Percentiles rank a stretch among this genome's conserved stretches.
Evolutionary conservation across 2,797 vertebrate species (phyloP).

Genomic region (Todus mexicanus): DNA sequence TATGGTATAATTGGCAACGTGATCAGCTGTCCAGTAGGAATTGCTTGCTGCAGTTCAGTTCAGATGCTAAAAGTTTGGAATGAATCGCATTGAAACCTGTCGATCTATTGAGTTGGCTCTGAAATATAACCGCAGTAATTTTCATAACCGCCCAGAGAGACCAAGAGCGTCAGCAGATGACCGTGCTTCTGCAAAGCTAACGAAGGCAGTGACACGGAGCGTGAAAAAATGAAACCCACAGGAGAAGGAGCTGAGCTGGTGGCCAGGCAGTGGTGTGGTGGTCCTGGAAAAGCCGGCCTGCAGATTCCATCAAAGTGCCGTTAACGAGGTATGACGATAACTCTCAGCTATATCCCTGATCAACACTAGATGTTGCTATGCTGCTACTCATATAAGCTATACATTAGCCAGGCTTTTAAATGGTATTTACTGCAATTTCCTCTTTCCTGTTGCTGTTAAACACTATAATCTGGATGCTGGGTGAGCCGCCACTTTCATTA

Average conservation of each 20-base stretch:
- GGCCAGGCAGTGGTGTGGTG: background rate
- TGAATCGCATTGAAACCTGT: background rate
- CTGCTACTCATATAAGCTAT: constrained; percentile 62
- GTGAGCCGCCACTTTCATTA: background rate
- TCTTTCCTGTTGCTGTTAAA: background rate
- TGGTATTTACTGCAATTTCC: background rate
- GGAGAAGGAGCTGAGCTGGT: background rate
- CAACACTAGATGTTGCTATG: constrained; percentile 77
- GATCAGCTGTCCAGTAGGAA: background rate
- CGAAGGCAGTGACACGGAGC: accelerated
- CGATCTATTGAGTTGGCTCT: background rate
- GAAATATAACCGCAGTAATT: background rate
- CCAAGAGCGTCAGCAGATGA: background rate
- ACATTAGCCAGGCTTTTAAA: background rate
- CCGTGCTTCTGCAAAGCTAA: background rate
- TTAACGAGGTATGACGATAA: background rate
- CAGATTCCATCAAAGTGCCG: background rate
- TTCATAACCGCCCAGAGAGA: background rate
- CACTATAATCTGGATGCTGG: background rate
- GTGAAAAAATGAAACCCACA: accelerated
- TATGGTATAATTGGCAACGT: accelerated
- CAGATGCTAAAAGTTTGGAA: background rate
- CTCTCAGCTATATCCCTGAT: constrained; percentile 55
- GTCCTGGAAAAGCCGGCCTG: background rate
- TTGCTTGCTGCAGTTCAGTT: background rate